These are phyloP conservation scores for Sapajus apella DNA, from an alignment of 2,113 vertebrate genomes.

Conservation along the genomic window DNA sequence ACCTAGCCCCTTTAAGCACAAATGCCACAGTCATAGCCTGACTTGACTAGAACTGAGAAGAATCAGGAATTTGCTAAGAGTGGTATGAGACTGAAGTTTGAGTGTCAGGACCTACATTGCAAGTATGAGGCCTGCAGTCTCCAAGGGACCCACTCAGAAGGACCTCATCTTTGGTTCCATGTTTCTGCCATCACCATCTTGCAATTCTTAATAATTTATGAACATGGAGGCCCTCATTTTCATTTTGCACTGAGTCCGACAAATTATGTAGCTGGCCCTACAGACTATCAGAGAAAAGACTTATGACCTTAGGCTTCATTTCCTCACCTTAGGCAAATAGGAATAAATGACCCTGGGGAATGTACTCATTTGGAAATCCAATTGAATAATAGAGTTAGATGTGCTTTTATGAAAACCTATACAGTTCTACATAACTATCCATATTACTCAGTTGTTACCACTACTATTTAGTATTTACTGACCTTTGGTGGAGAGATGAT, in stretches of 20 bases:
- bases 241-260: background rate
- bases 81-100: background rate
- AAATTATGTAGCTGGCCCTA: background rate
- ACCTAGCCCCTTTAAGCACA: background rate
- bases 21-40: no score
- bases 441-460: background rate
- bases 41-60: background rate
- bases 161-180: rapidly evolving
- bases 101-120: rapidly evolving
- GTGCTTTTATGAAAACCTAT: background rate
- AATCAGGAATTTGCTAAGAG: background rate
- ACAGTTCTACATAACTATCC: background rate
- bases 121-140: background rate
- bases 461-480: background rate
- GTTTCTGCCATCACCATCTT: background rate
- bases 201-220: background rate
- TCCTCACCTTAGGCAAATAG: background rate
- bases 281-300: background rate
- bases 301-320: background rate
- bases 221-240: background rate
- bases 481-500: background rate
- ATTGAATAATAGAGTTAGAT: background rate
- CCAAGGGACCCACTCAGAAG: rapidly evolving
- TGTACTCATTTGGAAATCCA: background rate
- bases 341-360: background rate